Evolutionary conservation across 2,113 vertebrate genomes (phyloP).

Genomic region (Gallinago undulata): DNA sequence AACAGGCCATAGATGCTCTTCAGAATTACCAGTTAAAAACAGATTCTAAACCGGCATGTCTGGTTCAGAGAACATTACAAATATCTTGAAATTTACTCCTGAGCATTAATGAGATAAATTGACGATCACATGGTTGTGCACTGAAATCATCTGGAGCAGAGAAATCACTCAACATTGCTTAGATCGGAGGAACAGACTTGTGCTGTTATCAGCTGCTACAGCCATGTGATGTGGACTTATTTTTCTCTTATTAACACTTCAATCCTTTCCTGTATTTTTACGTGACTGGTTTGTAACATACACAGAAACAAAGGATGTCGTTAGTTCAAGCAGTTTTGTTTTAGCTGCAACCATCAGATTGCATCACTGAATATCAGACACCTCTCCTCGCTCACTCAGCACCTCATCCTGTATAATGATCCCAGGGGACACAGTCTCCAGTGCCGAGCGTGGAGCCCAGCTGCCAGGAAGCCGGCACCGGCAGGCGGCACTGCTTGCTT

Average conservation of each 20-base stretch:
- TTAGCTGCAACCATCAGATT: neutral
- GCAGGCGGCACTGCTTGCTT: neutral
- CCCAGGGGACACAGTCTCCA: accelerated
- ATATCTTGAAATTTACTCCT: neutral
- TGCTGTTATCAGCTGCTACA: neutral
- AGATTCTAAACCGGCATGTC: neutral
- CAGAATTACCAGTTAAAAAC: neutral
- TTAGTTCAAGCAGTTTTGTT: neutral
- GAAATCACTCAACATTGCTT: neutral
- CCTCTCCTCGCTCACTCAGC: accelerated
- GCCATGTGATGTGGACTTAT: accelerated
- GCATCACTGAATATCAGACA: neutral
- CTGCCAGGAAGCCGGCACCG: neutral
- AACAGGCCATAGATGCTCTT: neutral
- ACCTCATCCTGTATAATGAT: no score
- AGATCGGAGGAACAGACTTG: neutral
- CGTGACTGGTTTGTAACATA: accelerated
- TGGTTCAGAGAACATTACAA: neutral
- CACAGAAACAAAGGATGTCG: accelerated
- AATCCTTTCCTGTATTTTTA: no score
- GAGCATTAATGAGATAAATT: neutral
- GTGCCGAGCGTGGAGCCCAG: accelerated
- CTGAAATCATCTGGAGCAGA: neutral
- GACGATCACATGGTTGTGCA: neutral
- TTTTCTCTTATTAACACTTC: neutral